A percentile compares a stretch with the other conserved stretches of the same genome.
Conservation (phyloP, 2,797 vertebrate species). For the Crenichthys baileyi region DNA sequence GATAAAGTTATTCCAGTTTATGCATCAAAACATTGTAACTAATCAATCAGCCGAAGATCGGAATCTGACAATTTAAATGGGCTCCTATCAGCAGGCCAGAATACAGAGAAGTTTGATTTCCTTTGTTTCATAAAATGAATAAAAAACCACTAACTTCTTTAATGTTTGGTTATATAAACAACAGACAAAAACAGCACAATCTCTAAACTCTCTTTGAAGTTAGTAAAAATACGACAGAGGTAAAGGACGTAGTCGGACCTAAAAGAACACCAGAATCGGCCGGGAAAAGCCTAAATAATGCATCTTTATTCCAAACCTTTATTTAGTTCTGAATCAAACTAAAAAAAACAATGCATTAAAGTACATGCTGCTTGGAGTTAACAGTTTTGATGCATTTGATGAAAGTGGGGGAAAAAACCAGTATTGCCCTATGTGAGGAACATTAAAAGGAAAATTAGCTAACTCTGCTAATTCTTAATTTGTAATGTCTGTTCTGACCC, state of each 20-base stretch:
- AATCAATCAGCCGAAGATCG: neutral
- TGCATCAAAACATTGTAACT: neutral
- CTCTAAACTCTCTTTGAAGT: too few species aligned
- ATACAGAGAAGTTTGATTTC: neutral
- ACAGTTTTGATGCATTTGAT: neutral
- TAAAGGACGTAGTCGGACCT: too few species aligned
- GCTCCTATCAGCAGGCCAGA: neutral
- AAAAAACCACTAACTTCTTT: neutral
- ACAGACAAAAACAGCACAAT: neutral
- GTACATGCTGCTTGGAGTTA: neutral
- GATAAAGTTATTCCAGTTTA: neutral
- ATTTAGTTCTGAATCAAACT: too few species aligned
- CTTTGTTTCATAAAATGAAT: neutral
- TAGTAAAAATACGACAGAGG: too few species aligned
- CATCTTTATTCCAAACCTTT: too few species aligned
- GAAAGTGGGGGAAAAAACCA: neutral
- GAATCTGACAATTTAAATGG: neutral
- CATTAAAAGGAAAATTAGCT: neutral
- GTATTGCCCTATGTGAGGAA: too few species aligned
- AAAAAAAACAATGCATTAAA: too few species aligned
- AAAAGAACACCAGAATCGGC: too few species aligned
- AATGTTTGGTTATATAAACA: neutral
- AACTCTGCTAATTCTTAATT: neutral
- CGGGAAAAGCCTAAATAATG: too few species aligned
- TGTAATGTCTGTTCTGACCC: neutral